Evolutionary conservation across 2,797 vertebrate species (phyloP), one percentile per base, ranked within the genome.

Genomic region (Helostoma temminkii): DNA sequence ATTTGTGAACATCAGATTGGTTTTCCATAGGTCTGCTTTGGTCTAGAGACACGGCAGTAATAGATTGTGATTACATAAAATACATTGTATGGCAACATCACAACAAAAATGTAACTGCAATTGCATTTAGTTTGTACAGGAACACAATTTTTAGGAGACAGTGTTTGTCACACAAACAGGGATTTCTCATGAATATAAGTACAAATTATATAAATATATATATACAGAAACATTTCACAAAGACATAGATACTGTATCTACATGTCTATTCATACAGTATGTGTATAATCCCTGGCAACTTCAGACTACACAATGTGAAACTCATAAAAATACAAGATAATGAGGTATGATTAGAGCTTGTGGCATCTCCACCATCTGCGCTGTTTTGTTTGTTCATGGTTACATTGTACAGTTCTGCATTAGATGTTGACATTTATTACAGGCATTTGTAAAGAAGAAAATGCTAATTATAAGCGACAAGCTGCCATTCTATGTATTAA

Each of bases 401-500:
- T 48, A 69, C 26, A 42, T 42, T 65, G 53, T 32, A 21, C 32
- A 64, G 34, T 66, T 72, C 58, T 43, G 64, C 5, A 25, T 54
- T 74, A 21, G 56, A 36, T 24, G 42, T 26, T 77, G 67, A 71
- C 62, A 76, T 72, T 60, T 66, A 64, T 71, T 67, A 30, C 25
- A 43, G 41, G 11, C 3, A 25, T 50, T 67, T 76, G 76, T 58
- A 73, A 86, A 79, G 43, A 79, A 66, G 36, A 69, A 84, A 73
- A 84, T 81, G 70, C 42, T 15, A 72, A 86, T 82, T 71, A 16
- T 46, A 18, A 66, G 47, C 6, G 68, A 65, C 42, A 71, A 74
- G 60, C 76, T 86, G 52, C 66, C 59, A 41, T 36, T 18, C 1
- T 73, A 72, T 70, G 43, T 57, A 48, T n/a, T 5, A n/a, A 52